These are phyloP conservation scores for Hyles lineata DNA, from an alignment of 2,888 invertebrate species.

Conservation along the genomic window DNA sequence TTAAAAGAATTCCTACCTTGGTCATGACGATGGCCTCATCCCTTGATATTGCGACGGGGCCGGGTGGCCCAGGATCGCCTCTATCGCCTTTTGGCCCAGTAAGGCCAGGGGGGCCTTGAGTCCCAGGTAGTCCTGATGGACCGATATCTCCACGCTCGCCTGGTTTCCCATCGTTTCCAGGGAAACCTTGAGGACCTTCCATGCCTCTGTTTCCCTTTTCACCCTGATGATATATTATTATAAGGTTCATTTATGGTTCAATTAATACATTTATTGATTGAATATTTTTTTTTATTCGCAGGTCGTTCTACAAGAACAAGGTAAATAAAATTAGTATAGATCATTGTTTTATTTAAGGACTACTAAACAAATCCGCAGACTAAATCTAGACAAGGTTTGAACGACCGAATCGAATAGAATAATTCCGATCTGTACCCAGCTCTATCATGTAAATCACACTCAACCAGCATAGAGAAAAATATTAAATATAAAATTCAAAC, in stretches of 20 bases:
- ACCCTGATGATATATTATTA: constrained; percentile 63
- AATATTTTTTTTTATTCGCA: too few species aligned
- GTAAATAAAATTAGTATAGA: too few species aligned
- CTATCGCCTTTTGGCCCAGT: constrained; percentile 88
- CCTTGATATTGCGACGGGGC: constrained; percentile 85
- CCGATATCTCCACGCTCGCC: constrained; percentile 90
- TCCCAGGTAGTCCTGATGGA: constrained; percentile 88
- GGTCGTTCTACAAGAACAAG: too few species aligned
- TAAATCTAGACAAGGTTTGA: too few species aligned
- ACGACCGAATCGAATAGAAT: too few species aligned
- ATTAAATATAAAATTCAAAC: background rate
- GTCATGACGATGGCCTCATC: constrained; percentile 86
- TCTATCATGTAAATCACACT: background rate
- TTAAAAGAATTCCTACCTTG: constrained; percentile 59
- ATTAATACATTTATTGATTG: too few species aligned
- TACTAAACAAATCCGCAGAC: too few species aligned
- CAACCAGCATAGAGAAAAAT: background rate
- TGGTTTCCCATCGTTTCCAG: constrained; percentile 86
- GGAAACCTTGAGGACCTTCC: constrained; percentile 87
- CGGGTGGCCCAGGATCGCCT: constrained; percentile 90
- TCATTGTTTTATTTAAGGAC: too few species aligned
- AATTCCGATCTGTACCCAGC: too few species aligned
- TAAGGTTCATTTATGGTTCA: too few species aligned
- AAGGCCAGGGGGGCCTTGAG: constrained; percentile 88
- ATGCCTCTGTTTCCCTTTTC: constrained; percentile 88